These are phyloP conservation scores for Pasiphila rectangulata DNA, from an alignment of 2,888 invertebrate genomes.

Conservation along the genomic window DNA sequence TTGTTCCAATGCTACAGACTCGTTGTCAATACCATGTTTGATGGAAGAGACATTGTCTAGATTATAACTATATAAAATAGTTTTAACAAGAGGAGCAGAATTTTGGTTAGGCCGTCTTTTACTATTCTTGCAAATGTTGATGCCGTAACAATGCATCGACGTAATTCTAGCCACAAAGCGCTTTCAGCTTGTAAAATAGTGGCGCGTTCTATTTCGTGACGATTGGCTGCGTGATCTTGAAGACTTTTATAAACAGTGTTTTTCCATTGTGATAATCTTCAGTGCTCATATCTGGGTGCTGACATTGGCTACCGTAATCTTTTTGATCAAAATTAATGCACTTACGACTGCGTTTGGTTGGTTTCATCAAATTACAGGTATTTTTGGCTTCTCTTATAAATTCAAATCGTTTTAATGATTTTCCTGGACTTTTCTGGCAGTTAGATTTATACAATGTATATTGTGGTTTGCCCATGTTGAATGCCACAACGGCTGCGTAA, in stretches of 20 bases:
- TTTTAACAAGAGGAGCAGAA: slow-evolving; percentile 18
- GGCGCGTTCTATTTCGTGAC: slow-evolving; percentile 22
- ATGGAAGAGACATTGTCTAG: slow-evolving; percentile 11
- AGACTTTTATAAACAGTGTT: slow-evolving; percentile 14
- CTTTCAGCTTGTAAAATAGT: slow-evolving; percentile 15
- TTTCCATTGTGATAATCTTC: slow-evolving; percentile 13
- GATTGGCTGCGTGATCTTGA: slow-evolving; percentile 4
- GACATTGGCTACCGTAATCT: slow-evolving; percentile 15
- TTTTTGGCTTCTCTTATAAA: slow-evolving; percentile 7
- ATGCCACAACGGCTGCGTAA: slow-evolving; percentile 24
- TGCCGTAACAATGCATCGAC: slow-evolving; percentile 3
- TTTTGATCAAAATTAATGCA: slow-evolving; percentile 8
- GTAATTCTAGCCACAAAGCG: slow-evolving; percentile 5
- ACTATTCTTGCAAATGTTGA: slow-evolving; percentile 1
- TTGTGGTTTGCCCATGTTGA: slow-evolving; percentile 24
- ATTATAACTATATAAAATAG: slow-evolving; percentile 11
- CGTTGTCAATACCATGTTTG: slow-evolving; percentile 19
- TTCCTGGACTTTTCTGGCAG: slow-evolving; percentile 16
- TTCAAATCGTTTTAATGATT: slow-evolving; percentile 14
- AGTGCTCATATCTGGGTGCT: slow-evolving; percentile 13
- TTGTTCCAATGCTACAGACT: slow-evolving; percentile 13
- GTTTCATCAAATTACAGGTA: slow-evolving; percentile 2
- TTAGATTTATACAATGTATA: slow-evolving; percentile 15
- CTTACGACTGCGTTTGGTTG: slow-evolving; percentile 3
- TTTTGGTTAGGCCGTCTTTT: slow-evolving; percentile 1